These are phyloP conservation scores for Boloria euphrosyne DNA, from an alignment of 2,888 invertebrate species.

Conservation along the genomic window DNA sequence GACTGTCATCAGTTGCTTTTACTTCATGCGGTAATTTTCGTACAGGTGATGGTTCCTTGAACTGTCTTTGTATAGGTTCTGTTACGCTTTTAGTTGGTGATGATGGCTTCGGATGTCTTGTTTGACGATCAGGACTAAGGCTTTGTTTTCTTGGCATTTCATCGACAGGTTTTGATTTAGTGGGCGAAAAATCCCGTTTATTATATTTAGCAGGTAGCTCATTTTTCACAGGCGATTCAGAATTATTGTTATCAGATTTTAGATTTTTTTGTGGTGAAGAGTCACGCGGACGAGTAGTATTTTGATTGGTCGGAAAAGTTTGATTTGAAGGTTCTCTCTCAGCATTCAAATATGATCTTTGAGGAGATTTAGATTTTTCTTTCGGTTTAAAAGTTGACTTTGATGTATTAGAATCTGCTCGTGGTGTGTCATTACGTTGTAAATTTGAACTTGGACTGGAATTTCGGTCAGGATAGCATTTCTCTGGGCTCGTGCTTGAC, in stretches of 20 bases:
- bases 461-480: conserved; percentile 47
- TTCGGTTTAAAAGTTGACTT: conserved; percentile 40
- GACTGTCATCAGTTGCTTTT: conserved; percentile 46
- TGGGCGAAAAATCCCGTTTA: not conserved
- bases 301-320: not conserved
- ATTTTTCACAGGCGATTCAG: not conserved
- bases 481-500: conserved; percentile 63
- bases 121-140: conserved; percentile 43
- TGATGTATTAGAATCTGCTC: conserved; percentile 40
- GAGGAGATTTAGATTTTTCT: conserved; percentile 39
- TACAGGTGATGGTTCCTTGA: conserved; percentile 25
- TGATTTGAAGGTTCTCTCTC: conserved; percentile 44
- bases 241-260: not conserved
- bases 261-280: conserved; percentile 15
- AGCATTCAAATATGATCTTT: conserved; percentile 47
- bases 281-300: conserved; percentile 28
- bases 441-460: conserved; percentile 54
- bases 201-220: conserved; percentile 4
- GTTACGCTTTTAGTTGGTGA: conserved; percentile 29
- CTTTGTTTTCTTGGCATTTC: conserved; percentile 47
- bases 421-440: conserved; percentile 36
- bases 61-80: conserved; percentile 24
- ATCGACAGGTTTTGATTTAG: conserved; percentile 9
- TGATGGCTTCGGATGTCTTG: conserved; percentile 16
- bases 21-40: conserved; percentile 26